Evolutionary conservation across 2,888 invertebrate genomes (phyloP).

Genomic region (Tholera decimalis): DNA sequence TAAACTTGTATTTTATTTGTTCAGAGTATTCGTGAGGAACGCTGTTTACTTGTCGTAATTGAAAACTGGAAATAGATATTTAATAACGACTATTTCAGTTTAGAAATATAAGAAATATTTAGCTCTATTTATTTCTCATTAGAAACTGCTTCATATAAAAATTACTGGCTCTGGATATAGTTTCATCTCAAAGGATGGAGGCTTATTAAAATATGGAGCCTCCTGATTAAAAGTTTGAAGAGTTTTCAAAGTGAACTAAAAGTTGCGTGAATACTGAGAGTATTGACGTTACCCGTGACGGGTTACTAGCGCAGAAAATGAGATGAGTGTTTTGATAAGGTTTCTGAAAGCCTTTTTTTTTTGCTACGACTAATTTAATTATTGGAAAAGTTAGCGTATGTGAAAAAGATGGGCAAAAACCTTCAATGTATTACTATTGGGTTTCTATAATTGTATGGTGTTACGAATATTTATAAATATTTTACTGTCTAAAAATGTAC

Average conservation of each 20-base stretch:
- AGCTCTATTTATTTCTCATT: background rate
- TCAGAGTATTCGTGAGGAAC: background rate
- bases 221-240: conserved; percentile 28
- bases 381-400: background rate
- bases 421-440: too few relatives aligned
- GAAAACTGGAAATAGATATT: background rate
- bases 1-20: background rate
- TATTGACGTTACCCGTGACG: conserved; percentile 1
- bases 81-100: too few relatives aligned
- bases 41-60: conserved; percentile 7
- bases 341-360: conserved; percentile 1
- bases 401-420: background rate
- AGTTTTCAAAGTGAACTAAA: conserved; percentile 17
- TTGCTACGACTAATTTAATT: background rate
- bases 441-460: too few relatives aligned
- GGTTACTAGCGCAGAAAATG: background rate
- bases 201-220: conserved; percentile 32
- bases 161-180: conserved; percentile 3
- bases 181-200: conserved; percentile 31
- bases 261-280: background rate
- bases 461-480: too few relatives aligned
- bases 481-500: too few relatives aligned
- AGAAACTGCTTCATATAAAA: conserved; percentile 20
- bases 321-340: conserved; percentile 1
- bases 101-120: too few relatives aligned